phyloP scores from a whole-genome alignment of 2,888 invertebrate species.

The Physocephala rufipes region DNA sequence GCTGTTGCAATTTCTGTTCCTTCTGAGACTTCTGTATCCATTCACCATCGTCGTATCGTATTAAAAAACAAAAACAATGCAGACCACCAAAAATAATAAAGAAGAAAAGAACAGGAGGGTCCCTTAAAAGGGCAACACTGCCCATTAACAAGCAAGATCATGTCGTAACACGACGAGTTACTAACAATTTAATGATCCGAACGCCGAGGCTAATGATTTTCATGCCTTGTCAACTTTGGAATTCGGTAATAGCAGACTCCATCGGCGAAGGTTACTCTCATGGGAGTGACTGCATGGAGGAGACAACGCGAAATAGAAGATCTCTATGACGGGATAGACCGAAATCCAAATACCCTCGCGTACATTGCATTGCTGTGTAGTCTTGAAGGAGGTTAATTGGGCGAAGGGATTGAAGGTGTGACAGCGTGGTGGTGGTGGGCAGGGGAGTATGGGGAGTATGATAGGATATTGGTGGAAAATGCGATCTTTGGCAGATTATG shows the following conservation, averaged over 20 bases:
- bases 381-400: neutral
- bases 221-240: constrained; percentile 40
- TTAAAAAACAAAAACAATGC: neutral
- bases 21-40: neutral
- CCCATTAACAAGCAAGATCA: constrained; percentile 37
- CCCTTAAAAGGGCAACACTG: constrained; percentile 34
- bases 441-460: neutral
- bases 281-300: neutral
- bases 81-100: neutral
- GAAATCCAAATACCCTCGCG: too few species aligned
- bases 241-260: constrained; percentile 10
- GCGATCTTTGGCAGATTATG: constrained; percentile 33
- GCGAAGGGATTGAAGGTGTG: neutral
- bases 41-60: neutral
- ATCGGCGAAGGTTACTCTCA: too few species aligned
- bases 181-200: constrained; percentile 42
- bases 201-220: constrained; percentile 35
- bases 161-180: constrained; percentile 39
- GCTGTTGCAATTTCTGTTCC: neutral
- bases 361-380: too few species aligned
- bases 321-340: too few species aligned
- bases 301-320: neutral
- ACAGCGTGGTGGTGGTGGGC: neutral
- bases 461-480: neutral
- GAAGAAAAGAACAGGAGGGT: neutral